A percentile compares a stretch with the other conserved stretches of the same genome.
Evolutionary conservation across 2,888 invertebrate genomes (phyloP).

Genomic region (Apamea epomidion): DNA sequence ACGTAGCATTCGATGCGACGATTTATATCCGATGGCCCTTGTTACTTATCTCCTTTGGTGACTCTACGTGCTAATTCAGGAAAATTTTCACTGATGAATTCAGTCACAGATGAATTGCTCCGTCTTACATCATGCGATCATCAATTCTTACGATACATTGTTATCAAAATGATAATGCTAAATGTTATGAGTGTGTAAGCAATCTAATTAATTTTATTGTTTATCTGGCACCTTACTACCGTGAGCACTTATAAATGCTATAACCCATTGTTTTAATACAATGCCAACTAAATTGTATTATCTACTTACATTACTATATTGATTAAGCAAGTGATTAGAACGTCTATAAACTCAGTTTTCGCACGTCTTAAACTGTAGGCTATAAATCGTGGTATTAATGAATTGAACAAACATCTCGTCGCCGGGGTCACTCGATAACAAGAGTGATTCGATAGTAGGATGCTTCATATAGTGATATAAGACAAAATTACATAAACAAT

Average conservation of each 20-base stretch:
- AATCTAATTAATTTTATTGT: constrained; percentile 52
- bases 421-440: constrained; percentile 81
- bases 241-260: constrained; percentile 27
- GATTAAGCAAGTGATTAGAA: constrained; percentile 50
- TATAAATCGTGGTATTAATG: constrained; percentile 74
- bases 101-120: constrained; percentile 4
- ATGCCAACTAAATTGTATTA: constrained; percentile 44
- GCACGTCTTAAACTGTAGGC: constrained; percentile 69
- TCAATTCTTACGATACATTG: constrained; percentile 54
- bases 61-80: constrained; percentile 18
- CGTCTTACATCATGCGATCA: constrained; percentile 14
- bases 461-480: constrained; percentile 52
- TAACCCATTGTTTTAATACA: constrained; percentile 61
- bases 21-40: too few species aligned
- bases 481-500: constrained; percentile 62
- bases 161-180: constrained; percentile 47
- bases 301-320: constrained; percentile 41
- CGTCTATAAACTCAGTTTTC: constrained; percentile 61
- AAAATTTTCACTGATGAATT: constrained; percentile 53
- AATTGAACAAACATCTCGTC: constrained; percentile 81
- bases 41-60: background rate
- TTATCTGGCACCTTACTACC: constrained; percentile 37
- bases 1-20: constrained; percentile 31
- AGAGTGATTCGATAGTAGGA: constrained; percentile 72
- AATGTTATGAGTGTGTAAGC: constrained; percentile 37